Conservation (phyloP, 2,888 invertebrate genomes). For the Neoascia interrupta region DNA sequence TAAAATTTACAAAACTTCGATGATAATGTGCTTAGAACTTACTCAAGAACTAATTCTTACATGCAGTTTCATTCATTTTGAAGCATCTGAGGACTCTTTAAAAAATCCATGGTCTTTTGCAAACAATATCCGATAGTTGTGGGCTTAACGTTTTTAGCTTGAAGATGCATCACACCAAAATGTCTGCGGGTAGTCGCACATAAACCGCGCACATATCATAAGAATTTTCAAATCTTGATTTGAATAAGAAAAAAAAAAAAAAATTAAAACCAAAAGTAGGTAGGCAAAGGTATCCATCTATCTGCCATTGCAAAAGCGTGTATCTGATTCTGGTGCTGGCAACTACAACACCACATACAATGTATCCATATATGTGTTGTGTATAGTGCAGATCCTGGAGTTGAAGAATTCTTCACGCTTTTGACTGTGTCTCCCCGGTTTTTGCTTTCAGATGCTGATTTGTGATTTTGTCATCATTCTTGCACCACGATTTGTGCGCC, state of each 20-base stretch:
- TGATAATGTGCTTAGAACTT: too few relatives aligned
- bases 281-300: too few relatives aligned
- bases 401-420: conserved; percentile 63
- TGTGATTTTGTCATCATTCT: conserved; percentile 68
- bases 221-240: conserved; percentile 68
- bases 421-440: conserved; percentile 49
- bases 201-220: conserved; percentile 54
- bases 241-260: conserved; percentile 37
- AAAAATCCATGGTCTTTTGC: neutral
- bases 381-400: too few relatives aligned
- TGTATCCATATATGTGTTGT: too few relatives aligned
- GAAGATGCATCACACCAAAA: conserved; percentile 57
- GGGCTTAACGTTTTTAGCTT: conserved; percentile 12
- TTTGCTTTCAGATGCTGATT: conserved; percentile 64
- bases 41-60: too few relatives aligned
- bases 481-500: conserved; percentile 50
- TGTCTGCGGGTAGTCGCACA: conserved; percentile 67
- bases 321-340: conserved; percentile 13
- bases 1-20: too few relatives aligned
- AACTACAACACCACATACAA: conserved; percentile 4
- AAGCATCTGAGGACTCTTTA: too few relatives aligned
- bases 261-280: neutral
- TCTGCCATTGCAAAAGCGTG: conserved; percentile 8
- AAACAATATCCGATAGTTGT: conserved; percentile 47
- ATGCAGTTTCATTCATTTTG: too few relatives aligned